Conservation (phyloP, 2,113 vertebrate species). For the Lichenostomus cassidix region DNA sequence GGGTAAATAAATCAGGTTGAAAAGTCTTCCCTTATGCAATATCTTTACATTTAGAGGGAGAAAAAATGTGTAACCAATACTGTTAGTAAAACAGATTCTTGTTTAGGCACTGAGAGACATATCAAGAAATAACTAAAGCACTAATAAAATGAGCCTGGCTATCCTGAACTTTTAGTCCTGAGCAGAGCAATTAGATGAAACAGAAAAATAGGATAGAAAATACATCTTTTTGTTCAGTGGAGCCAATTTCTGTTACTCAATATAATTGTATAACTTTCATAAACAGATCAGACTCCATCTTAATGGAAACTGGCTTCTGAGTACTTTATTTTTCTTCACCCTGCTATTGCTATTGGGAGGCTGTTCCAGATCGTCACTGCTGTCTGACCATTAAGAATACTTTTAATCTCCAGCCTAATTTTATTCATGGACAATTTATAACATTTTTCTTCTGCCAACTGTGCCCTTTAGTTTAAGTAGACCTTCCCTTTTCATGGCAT, state of each 20-base stretch:
- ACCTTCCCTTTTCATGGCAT: background rate
- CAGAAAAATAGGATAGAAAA: slow-evolving; percentile 10
- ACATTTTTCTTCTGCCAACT: slow-evolving; percentile 36
- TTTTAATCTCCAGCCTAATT: slow-evolving; percentile 37
- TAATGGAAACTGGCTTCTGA: background rate
- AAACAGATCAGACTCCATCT: slow-evolving; percentile 1
- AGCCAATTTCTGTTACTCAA: background rate
- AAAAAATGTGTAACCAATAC: background rate
- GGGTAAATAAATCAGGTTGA: background rate
- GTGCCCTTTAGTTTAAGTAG: slow-evolving; percentile 38
- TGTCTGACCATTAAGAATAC: slow-evolving; percentile 13
- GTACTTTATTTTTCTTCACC: slow-evolving; percentile 5
- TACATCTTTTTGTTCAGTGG: background rate
- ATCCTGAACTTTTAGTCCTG: background rate
- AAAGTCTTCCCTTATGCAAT: background rate
- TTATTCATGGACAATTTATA: slow-evolving; percentile 31
- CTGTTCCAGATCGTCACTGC: background rate
- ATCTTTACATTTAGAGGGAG: background rate
- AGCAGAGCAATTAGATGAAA: background rate
- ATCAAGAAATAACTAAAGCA: background rate
- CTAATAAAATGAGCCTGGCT: background rate
- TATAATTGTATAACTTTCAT: background rate
- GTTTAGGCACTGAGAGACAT: background rate
- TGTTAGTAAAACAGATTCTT: background rate
- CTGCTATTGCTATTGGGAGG: background rate